A percentile compares a stretch with the other conserved stretches of the same genome.
These are phyloP conservation scores for Phyllotis vaccarum DNA, from an alignment of 2,797 vertebrate genomes.

Conservation along the genomic window DNA sequence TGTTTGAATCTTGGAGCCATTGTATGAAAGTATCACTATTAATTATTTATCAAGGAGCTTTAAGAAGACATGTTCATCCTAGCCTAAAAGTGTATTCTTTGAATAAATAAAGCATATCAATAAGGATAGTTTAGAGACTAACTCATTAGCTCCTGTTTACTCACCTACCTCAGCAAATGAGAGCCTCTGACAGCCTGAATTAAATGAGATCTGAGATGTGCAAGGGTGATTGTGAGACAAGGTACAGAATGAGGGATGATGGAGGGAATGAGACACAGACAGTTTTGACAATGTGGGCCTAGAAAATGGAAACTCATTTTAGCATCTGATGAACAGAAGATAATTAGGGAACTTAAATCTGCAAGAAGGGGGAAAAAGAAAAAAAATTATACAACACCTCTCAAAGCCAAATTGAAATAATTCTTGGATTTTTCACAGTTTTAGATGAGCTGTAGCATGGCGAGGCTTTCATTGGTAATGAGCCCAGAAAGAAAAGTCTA, in stretches of 20 bases:
- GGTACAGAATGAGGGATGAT: not conserved
- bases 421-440: constrained; percentile 70
- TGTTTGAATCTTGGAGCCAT: constrained; percentile 22
- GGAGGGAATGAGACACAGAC: constrained; percentile 28
- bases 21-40: constrained; percentile 34
- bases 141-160: constrained; percentile 23
- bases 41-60: constrained; percentile 49
- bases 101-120: not conserved
- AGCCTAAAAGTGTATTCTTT: constrained; percentile 37
- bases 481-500: constrained; percentile 57
- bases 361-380: not conserved
- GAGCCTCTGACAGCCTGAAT: not conserved
- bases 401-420: constrained; percentile 68
- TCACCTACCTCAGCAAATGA: not conserved
- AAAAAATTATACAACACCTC: constrained; percentile 59
- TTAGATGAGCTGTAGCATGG: constrained; percentile 63
- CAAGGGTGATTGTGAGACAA: constrained; percentile 16
- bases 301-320: constrained; percentile 72
- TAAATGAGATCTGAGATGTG: not conserved
- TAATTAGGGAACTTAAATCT: constrained; percentile 76
- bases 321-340: constrained; percentile 63
- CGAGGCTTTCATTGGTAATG: constrained; percentile 52
- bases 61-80: not conserved
- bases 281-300: constrained; percentile 59
- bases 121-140: constrained; percentile 30